A percentile compares a stretch with the other conserved stretches of the same genome.
Conservation (phyloP, 2,888 invertebrate species). For the Drosophila pullipes region DNA sequence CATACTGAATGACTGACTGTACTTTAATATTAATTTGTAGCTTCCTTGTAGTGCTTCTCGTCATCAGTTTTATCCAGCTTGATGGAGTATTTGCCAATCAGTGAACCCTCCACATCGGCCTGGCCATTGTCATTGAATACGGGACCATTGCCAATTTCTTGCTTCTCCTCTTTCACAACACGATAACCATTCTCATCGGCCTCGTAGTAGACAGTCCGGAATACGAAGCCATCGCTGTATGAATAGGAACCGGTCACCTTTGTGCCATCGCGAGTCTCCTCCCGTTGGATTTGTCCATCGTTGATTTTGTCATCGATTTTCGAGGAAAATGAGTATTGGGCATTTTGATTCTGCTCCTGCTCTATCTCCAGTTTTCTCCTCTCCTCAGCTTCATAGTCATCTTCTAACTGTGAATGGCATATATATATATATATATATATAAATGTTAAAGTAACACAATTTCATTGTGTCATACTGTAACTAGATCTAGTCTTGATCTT, state of each 20-base stretch:
- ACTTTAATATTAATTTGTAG: slow-evolving; percentile 33
- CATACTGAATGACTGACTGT: slow-evolving; percentile 18
- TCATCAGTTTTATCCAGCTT: slow-evolving; percentile 84
- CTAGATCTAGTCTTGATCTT: not conserved
- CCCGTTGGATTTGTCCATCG: slow-evolving; percentile 84
- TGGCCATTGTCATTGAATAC: slow-evolving; percentile 85
- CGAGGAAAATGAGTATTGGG: slow-evolving; percentile 86
- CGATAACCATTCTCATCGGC: slow-evolving; percentile 89
- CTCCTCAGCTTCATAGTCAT: slow-evolving; percentile 45
- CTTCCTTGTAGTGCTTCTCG: slow-evolving; percentile 81
- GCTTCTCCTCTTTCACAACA: slow-evolving; percentile 86
- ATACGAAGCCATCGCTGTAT: slow-evolving; percentile 88
- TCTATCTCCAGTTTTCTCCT: slow-evolving; percentile 58
- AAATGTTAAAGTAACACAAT: not conserved
- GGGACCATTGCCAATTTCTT: slow-evolving; percentile 86
- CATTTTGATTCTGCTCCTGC: slow-evolving; percentile 84
- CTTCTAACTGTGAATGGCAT: slow-evolving; percentile 4
- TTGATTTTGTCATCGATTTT: slow-evolving; percentile 86
- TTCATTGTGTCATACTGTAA: not conserved
- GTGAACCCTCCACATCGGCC: slow-evolving; percentile 85
- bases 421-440: not conserved
- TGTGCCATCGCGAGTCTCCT: slow-evolving; percentile 84
- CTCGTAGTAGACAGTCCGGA: slow-evolving; percentile 87
- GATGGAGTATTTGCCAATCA: slow-evolving; percentile 86
- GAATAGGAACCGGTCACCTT: slow-evolving; percentile 87